These are phyloP conservation scores for Premnoplex brunnescens DNA, from an alignment of 2,797 vertebrate species.

Conservation along the genomic window DNA sequence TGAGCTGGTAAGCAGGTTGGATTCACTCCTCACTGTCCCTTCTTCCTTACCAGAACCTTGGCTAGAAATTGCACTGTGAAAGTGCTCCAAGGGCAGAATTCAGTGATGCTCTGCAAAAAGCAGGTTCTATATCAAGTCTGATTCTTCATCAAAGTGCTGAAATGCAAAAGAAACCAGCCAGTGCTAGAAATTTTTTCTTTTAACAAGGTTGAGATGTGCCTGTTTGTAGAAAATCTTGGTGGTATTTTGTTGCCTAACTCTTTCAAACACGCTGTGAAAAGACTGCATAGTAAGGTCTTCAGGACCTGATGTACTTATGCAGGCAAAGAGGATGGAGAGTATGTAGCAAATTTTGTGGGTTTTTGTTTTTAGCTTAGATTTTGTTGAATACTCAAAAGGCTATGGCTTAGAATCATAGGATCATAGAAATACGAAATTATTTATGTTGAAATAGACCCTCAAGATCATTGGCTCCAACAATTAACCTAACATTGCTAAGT, in stretches of 20 bases:
- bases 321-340: neutral
- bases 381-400: neutral
- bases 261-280: neutral
- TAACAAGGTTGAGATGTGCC: neutral
- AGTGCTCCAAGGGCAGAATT: neutral
- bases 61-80: neutral
- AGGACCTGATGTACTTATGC: neutral
- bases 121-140: neutral
- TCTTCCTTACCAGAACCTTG: neutral
- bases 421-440: neutral
- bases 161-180: neutral
- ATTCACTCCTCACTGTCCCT: neutral
- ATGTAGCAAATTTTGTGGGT: neutral
- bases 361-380: neutral
- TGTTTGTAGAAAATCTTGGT: neutral
- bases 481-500: neutral
- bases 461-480: neutral
- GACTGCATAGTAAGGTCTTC: neutral
- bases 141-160: neutral
- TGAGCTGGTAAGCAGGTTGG: neutral
- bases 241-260: neutral
- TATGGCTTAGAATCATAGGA: neutral
- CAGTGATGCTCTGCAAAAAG: neutral
- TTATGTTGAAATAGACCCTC: neutral
- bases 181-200: neutral